phyloP scores from a whole-genome alignment of 2,888 invertebrate species.

The Clanis bilineata region DNA sequence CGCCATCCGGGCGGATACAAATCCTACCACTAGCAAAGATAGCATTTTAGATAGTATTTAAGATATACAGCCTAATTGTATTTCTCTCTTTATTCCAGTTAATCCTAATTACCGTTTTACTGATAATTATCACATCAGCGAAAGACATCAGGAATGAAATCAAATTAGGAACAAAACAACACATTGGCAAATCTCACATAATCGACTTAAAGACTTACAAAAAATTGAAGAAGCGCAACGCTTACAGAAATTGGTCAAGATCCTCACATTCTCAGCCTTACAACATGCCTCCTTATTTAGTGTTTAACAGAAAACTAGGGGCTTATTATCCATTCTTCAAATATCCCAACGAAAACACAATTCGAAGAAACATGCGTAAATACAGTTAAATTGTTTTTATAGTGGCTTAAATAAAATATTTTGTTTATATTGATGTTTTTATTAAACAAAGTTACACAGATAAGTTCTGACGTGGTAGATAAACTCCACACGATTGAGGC shows the following conservation, averaged over 20 bases:
- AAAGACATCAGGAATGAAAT: neutral
- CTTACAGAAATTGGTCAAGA: constrained; percentile 44
- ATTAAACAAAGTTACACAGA: too few species aligned
- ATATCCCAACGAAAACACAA: constrained; percentile 48
- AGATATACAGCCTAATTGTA: too few species aligned
- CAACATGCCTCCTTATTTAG: constrained; percentile 62
- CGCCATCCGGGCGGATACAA: too few species aligned
- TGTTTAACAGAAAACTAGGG: constrained; percentile 63
- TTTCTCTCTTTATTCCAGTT: constrained; percentile 34
- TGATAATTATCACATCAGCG: constrained; percentile 5
- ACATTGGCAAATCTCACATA: neutral
- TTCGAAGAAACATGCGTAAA: constrained; percentile 39
- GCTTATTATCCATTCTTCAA: constrained; percentile 67
- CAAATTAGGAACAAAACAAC: neutral
- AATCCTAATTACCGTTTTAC: constrained; percentile 32
- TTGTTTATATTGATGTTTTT: too few species aligned
- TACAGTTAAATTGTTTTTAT: constrained; percentile 9
- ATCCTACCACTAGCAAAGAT: too few species aligned
- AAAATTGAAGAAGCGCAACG: constrained; percentile 36
- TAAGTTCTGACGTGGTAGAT: too few species aligned
- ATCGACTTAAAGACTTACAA: neutral
- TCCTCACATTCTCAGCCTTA: constrained; percentile 33
- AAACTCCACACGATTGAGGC: too few species aligned
- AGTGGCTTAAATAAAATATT: too few species aligned
- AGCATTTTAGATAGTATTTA: too few species aligned